Base-by-base conservation (phyloP, 2,797 vertebrate genomes). In the Potorous gilbertii region DNA sequence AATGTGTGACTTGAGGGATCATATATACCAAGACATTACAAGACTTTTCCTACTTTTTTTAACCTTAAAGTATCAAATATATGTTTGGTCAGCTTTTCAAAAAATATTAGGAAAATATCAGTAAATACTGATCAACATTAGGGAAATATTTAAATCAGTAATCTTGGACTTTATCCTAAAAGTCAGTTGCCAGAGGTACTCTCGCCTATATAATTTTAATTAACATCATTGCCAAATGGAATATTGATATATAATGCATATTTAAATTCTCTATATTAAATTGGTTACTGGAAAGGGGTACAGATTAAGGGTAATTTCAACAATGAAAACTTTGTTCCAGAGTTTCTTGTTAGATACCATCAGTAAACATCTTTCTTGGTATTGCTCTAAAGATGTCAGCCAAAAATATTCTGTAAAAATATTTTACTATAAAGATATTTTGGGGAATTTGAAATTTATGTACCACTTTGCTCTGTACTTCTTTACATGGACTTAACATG, bases 161-260 rank as follows among this genome's bases (percentile, higher is more conserved):
- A 24, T 1, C 40, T 46, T 3, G 29, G 3, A n/a, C 27, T 46
- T 50, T 16, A 5, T 10, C 34, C 21, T 34, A 50, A 2, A 34
- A 62, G 4, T 24, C 54, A 0, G 1, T 0, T 13, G 54, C 66
- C 55, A 91, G 62, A 31, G 50, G 54, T 50, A 9, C 31, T 54
- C 4, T n/a, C 5, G 28, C 54, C 56, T 21, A 0, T 40, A 50
- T 2, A 4, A 55, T 74, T 16, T 87, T 87, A 2, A 12, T 16
- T 1, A 31, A 1, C 6, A 34, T 52, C 52, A 12, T 28, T 50
- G 27, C 10, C 93, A 5, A 28, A n/a, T 0, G 4, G 18, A 31
- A 3, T 12, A 2, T 66, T 46, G 27, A 0, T 0, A 9, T 13
- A 3, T 0, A 21, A 5, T 0, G 8, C 1, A 81, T 81, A 81